Evolutionary conservation across 2,113 vertebrate genomes (phyloP).

Genomic region (Pogonocichla stellata): DNA sequence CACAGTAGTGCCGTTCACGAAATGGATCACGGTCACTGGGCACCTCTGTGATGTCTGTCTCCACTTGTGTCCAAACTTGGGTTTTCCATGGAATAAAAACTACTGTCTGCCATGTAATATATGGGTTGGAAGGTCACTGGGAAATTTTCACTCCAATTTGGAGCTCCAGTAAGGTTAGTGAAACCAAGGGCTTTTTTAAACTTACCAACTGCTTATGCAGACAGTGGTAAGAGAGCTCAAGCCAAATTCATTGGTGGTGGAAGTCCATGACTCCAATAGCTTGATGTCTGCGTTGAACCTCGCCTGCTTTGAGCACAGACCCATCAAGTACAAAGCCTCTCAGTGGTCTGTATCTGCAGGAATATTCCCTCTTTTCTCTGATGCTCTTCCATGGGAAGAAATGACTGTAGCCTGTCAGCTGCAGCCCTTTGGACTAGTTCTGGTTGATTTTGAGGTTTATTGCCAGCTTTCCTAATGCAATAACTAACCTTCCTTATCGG

Average conservation of each 20-base stretch:
- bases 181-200: not conserved
- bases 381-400: not conserved
- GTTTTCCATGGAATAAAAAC: not conserved
- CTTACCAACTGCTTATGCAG: not conserved
- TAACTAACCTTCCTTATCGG: not conserved
- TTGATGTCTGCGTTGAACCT: not conserved
- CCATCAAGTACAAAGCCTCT: not conserved
- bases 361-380: not conserved
- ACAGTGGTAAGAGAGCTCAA: not conserved
- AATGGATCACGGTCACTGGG: not conserved
- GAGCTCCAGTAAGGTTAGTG: not conserved
- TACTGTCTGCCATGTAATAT: not conserved
- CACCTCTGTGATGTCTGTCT: not conserved
- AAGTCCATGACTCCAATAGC: not conserved
- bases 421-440: not conserved
- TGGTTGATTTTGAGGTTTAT: not conserved
- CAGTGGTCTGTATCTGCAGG: not conserved
- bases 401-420: not conserved
- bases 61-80: not conserved
- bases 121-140: not conserved
- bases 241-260: not conserved
- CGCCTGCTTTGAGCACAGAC: not conserved
- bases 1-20: not conserved
- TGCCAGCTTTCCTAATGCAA: not conserved
- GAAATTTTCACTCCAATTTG: not conserved